These are phyloP conservation scores for Chirona hameri DNA, from an alignment of 2,888 invertebrate species.

Conservation along the genomic window DNA sequence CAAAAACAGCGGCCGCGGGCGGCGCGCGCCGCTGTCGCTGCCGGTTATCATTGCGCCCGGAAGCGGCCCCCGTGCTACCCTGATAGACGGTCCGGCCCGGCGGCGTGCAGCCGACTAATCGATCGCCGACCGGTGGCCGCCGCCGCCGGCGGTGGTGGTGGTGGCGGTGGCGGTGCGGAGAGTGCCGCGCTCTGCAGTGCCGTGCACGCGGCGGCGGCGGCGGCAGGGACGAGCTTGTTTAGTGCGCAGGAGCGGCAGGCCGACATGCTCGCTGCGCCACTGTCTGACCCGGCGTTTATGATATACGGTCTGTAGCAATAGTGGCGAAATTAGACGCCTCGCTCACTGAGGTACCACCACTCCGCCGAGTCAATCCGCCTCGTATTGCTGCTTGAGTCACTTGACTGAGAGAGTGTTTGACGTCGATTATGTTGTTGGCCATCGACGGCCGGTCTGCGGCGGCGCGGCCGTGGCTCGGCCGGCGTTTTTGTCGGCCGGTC, in stretches of 20 bases:
- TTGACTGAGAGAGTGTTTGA: not conserved
- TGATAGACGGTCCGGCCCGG: not conserved
- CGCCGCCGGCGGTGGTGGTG: not conserved
- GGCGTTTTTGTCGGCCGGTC: not conserved
- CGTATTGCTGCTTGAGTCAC: not conserved
- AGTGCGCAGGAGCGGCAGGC: not conserved
- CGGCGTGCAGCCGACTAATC: not conserved
- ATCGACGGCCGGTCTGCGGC: not conserved
- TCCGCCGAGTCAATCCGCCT: not conserved
- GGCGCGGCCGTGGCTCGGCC: not conserved
- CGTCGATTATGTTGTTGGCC: not conserved
- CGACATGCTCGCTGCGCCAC: not conserved
- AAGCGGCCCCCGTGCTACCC: conserved; percentile 11
- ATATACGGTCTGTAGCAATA: too few species aligned
- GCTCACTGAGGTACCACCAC: too few species aligned
- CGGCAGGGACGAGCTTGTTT: not conserved
- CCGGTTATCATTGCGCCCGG: not conserved
- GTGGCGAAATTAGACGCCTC: too few species aligned
- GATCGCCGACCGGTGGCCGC: not conserved
- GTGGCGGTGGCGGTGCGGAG: not conserved
- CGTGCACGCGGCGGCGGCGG: not conserved
- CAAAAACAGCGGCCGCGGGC: conserved; percentile 13
- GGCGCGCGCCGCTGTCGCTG: conserved; percentile 1
- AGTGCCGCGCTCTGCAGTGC: not conserved
- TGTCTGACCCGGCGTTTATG: too few species aligned